Evolutionary conservation across 2,797 vertebrate genomes (phyloP).

Genomic region (Neopelma chrysocephalum): DNA sequence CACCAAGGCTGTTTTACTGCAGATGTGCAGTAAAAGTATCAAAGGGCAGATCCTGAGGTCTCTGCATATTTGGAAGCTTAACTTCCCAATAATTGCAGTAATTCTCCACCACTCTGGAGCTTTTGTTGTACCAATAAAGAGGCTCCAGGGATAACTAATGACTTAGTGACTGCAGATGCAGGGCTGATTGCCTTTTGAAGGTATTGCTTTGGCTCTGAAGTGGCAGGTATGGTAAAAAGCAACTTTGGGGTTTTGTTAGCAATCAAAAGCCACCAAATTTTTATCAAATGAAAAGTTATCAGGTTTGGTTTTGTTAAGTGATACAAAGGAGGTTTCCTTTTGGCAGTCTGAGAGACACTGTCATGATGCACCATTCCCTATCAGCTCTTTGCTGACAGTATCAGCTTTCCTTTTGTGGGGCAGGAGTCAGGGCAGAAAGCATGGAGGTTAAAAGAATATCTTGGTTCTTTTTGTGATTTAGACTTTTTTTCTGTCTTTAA

Average conservation of each 20-base stretch:
- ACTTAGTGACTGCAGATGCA: neutral
- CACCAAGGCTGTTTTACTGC: neutral
- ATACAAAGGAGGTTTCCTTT: neutral
- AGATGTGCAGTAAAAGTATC: neutral
- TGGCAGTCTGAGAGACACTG: neutral
- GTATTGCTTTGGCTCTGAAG: neutral
- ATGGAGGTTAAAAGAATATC: neutral
- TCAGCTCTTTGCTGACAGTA: neutral
- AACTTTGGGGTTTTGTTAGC: neutral
- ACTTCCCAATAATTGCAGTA: neutral
- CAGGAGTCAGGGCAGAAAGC: neutral
- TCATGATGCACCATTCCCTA: neutral
- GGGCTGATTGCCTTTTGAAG: neutral
- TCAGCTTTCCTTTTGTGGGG: neutral
- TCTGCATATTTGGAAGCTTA: neutral
- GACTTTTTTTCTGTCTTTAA: neutral
- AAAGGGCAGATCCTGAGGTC: neutral
- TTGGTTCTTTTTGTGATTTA: neutral
- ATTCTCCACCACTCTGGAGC: neutral
- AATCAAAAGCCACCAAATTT: rapidly evolving
- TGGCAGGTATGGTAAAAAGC: neutral
- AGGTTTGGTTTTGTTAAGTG: neutral
- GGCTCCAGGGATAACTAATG: neutral
- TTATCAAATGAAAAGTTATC: neutral
- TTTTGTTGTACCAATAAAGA: neutral